Evolutionary conservation across 1,140 invertebrate genomes (phyloP), one percentile per base, ranked within the genome.

Genomic region (Himalopsyche phryganea): DNA sequence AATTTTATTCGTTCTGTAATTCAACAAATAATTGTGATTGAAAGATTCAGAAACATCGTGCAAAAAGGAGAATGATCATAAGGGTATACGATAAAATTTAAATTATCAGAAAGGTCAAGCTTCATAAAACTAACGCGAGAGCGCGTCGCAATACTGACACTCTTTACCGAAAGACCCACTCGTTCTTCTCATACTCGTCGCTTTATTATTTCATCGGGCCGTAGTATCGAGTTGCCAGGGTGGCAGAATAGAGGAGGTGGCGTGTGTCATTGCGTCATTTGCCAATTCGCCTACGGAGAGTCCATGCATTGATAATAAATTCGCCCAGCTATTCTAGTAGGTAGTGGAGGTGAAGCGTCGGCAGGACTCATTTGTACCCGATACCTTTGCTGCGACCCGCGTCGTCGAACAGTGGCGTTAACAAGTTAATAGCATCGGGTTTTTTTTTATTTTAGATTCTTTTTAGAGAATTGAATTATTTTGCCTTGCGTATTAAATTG

Each of bases 231-330:
- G 49, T 51, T 38, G 18, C 40, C 50, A 32, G 42, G 49, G 36
- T 19, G 50, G 19, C 20, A 49, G 33, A 15, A 38, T 40, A 19
- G 50, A 53, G 50, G 17, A 33, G 40, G 50, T 53, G 17, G 13
- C 10, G 13, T 19, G 18, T 45, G 51, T 54, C 51, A 46, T 36
- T 20, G 40, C 49, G 55, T 58, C 50, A 52, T 52, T 53, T 48
- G 50, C 57, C 49, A 59, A 52, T 59, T 45, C 57, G 57, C 57
- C 57, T 50, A 58, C 56, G 57, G 57, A 53, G 48, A 44, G 46
- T 6, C 57, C 57, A 59, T 59, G 45, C 57, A 59, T 59, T 59
- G 49, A 38, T 59, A 59, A 59, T 59, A 59, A 45, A 52, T 46
- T 52, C 42, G 51, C 15, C 32, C 40, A 15, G 50, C 33, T 20